Conservation (phyloP, 1,140 invertebrate species). For the Parapsyche elsis region DNA sequence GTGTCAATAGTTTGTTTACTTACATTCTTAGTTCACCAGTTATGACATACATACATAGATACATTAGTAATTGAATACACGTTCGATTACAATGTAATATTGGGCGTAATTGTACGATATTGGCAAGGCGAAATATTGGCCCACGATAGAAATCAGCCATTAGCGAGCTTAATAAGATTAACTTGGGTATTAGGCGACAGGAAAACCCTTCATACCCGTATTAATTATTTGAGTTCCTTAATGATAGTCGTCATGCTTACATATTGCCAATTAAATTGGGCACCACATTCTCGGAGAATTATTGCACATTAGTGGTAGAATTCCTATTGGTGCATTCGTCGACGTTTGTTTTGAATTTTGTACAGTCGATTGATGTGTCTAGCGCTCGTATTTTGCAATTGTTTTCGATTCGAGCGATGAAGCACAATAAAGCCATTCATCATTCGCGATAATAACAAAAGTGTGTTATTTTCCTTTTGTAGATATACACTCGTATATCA, state of each 20-base stretch:
- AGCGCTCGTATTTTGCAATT: too few relatives aligned
- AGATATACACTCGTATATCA: constrained; percentile 12
- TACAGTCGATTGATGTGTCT: too few relatives aligned
- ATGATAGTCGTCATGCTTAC: constrained; percentile 15
- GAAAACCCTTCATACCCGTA: constrained; percentile 25
- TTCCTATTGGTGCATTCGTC: not conserved
- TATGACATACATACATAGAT: too few relatives aligned
- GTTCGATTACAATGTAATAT: constrained; percentile 21
- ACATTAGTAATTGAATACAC: not conserved
- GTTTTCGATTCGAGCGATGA: too few relatives aligned
- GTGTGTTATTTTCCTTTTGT: constrained; percentile 7
- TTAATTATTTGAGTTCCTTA: constrained; percentile 32
- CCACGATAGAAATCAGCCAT: constrained; percentile 31
- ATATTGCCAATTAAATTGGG: not conserved
- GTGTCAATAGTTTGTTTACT: too few relatives aligned
- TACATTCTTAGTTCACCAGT: too few relatives aligned
- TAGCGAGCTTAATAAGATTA: constrained; percentile 30
- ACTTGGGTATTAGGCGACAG: constrained; percentile 23
- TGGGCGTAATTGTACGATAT: constrained; percentile 13
- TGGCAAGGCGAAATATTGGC: constrained; percentile 8
- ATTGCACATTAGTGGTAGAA: not conserved
- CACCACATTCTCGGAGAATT: not conserved
- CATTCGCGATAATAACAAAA: constrained; percentile 26
- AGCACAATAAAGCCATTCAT: constrained; percentile 11
- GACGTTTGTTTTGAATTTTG: too few relatives aligned